Conservation (phyloP, 2,797 vertebrate genomes). For the Rhodeus uyekii region DNA sequence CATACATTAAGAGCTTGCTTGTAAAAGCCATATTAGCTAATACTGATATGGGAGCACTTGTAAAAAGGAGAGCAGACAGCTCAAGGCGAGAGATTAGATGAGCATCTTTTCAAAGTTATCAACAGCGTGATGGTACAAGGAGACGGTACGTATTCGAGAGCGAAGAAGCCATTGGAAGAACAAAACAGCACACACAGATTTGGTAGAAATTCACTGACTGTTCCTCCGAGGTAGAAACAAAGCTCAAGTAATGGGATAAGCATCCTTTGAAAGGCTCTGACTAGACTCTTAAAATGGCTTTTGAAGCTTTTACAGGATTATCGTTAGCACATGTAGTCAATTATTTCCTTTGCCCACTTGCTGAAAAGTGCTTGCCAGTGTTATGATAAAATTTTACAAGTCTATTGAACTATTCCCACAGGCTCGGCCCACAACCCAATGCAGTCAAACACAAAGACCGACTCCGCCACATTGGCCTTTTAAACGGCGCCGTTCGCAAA, state of each 20-base stretch:
- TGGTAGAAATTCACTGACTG: not conserved
- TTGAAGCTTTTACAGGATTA: constrained; percentile 61
- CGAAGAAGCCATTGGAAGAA: not conserved
- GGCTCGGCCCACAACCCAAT: constrained; percentile 67
- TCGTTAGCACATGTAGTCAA: constrained; percentile 70
- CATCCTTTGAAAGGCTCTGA: constrained; percentile 49
- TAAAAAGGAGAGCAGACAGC: not conserved
- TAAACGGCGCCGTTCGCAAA: constrained; percentile 54
- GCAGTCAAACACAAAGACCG: constrained; percentile 74
- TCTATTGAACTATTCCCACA: constrained; percentile 73
- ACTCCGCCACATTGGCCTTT: constrained; percentile 71
- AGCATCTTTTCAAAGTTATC: not conserved
- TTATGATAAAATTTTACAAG: constrained; percentile 73
- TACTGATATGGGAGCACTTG: constrained; percentile 11
- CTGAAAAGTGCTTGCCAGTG: constrained; percentile 69
- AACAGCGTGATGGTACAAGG: not conserved
- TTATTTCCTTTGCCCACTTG: constrained; percentile 71
- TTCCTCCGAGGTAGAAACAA: constrained; percentile 25
- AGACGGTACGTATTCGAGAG: not conserved
- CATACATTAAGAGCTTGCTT: constrained; percentile 20
- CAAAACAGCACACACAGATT: not conserved
- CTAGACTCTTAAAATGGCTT: constrained; percentile 59
- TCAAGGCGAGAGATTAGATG: constrained; percentile 1
- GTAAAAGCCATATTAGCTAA: constrained; percentile 39
- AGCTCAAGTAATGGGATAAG: constrained; percentile 43